Evolutionary conservation across 1,140 invertebrate genomes (phyloP).

Genomic region (Cydia amplana): DNA sequence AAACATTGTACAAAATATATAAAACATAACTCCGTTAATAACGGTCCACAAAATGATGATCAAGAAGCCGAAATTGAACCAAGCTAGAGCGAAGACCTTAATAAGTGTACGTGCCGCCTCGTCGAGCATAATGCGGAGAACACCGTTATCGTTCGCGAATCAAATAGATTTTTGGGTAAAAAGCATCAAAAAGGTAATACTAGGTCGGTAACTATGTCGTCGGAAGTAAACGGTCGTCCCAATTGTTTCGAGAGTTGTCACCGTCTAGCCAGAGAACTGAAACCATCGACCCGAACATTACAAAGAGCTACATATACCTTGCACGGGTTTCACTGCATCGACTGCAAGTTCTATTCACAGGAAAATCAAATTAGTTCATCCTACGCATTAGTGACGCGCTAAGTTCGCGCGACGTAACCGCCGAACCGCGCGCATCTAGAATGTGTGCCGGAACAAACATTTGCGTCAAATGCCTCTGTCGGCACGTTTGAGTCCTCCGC

Average conservation of each 20-base stretch:
- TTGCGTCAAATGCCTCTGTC: conserved; percentile 15
- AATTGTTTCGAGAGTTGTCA: conserved; percentile 51
- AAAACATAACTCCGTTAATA: conserved; percentile 37
- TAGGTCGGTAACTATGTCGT: conserved; percentile 56
- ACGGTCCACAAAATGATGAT: conserved; percentile 40
- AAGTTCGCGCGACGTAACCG: conserved; percentile 17
- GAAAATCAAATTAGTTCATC: conserved; percentile 22
- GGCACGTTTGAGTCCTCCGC: conserved; percentile 18
- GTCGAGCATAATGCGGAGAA: conserved; percentile 46
- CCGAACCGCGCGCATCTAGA: not conserved
- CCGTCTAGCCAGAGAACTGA: conserved; percentile 36
- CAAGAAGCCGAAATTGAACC: conserved; percentile 40
- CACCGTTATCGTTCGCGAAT: conserved; percentile 69
- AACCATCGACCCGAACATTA: conserved; percentile 29
- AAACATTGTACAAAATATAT: conserved; percentile 4
- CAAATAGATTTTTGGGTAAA: conserved; percentile 76
- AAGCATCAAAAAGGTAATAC: conserved; percentile 71
- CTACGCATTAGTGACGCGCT: conserved; percentile 21
- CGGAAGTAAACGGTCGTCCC: conserved; percentile 62
- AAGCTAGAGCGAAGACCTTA: conserved; percentile 52
- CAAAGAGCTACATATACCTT: not conserved
- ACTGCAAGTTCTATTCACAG: conserved; percentile 17
- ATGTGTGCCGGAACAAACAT: conserved; percentile 25
- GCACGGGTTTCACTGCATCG: not conserved
- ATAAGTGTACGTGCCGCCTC: conserved; percentile 58